These are phyloP conservation scores for Philereme transversata DNA, from an alignment of 2,888 invertebrate genomes.

Conservation along the genomic window DNA sequence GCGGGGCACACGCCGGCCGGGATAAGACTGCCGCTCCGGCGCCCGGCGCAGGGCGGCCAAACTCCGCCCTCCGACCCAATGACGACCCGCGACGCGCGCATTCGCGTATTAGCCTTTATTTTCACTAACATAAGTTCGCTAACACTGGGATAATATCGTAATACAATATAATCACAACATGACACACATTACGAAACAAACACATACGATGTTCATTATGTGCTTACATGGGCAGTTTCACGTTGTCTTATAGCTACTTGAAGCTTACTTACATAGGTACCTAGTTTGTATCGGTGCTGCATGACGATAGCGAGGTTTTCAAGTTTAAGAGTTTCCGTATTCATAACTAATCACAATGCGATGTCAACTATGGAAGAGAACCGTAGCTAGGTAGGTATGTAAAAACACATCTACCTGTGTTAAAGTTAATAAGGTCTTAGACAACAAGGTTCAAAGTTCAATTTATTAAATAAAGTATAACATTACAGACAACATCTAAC, in stretches of 20 bases:
- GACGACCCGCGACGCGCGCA: conserved; percentile 76
- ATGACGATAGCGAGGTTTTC: too few species aligned
- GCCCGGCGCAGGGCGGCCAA: conserved; percentile 70
- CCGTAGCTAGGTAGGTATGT: too few species aligned
- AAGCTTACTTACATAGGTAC: too few species aligned
- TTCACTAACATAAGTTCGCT: conserved; percentile 68
- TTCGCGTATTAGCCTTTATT: conserved; percentile 66
- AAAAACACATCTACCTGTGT: too few species aligned
- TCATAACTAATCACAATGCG: too few species aligned
- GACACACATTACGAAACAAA: conserved; percentile 55
- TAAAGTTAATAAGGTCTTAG: too few species aligned
- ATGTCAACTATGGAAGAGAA: too few species aligned
- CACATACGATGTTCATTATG: conserved; percentile 40
- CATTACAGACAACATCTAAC: too few species aligned
- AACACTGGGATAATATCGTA: conserved; percentile 60
- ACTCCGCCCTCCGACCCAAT: conserved; percentile 80
- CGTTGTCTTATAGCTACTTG: conserved; percentile 15
- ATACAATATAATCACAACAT: conserved; percentile 71
- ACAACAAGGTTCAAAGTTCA: too few species aligned
- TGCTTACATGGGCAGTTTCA: conserved; percentile 27
- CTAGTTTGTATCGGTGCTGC: too few species aligned
- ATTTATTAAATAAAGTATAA: too few species aligned
- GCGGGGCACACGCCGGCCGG: conserved; percentile 81
- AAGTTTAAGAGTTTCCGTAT: too few species aligned
- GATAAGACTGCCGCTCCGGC: conserved; percentile 72